These are phyloP conservation scores for Speoplatyrhinus poulsoni DNA, from an alignment of 2,113 vertebrate genomes.

Conservation along the genomic window DNA sequence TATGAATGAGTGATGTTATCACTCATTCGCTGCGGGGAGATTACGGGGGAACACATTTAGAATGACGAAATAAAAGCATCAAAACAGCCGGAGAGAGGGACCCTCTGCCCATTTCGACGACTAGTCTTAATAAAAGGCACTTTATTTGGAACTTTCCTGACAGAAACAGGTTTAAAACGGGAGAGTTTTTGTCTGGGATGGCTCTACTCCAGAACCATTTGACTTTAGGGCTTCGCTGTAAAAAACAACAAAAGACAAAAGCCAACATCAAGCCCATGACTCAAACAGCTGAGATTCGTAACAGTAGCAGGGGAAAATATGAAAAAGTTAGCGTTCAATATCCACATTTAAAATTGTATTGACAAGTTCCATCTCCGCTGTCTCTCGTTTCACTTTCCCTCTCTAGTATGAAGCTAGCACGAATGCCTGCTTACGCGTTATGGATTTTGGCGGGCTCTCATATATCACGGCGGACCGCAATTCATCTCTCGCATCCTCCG, in stretches of 20 bases:
- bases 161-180: too few species aligned
- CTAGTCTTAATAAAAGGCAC: slow-evolving; percentile 13
- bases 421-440: not conserved
- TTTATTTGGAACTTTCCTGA: not conserved
- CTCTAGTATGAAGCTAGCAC: not conserved
- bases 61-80: not conserved
- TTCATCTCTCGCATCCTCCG: not conserved
- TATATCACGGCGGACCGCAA: not conserved
- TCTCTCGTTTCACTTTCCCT: too few species aligned
- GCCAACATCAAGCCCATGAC: too few species aligned
- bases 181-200: too few species aligned
- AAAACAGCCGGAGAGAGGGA: not conserved
- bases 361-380: not conserved
- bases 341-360: not conserved
- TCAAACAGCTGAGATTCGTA: too few species aligned
- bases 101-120: too few species aligned
- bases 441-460: not conserved
- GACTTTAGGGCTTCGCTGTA: too few species aligned
- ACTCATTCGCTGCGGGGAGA: not conserved
- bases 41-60: not conserved
- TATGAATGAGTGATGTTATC: not conserved
- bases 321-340: too few species aligned
- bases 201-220: too few species aligned
- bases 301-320: too few species aligned
- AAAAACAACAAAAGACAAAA: too few species aligned